A percentile compares a stretch with the other conserved stretches of the same genome.
Evolutionary conservation across 1,140 invertebrate genomes (phyloP).

Genomic region (Batillaria attramentaria): DNA sequence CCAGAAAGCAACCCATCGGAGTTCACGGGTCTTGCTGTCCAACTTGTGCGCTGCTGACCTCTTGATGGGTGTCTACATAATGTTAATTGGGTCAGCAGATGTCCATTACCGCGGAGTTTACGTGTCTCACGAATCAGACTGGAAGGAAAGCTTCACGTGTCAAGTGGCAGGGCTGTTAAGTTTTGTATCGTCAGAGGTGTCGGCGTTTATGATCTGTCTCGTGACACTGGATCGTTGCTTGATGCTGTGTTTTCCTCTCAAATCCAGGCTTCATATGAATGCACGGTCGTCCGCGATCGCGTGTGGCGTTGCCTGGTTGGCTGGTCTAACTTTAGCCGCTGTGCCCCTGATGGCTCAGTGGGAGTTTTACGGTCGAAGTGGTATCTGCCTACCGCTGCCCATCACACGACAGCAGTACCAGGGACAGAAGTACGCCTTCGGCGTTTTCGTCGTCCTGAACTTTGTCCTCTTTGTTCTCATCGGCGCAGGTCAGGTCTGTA

Average conservation of each 20-base stretch:
- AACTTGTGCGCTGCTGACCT: slow-evolving; percentile 56
- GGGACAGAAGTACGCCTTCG: slow-evolving; percentile 45
- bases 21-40: slow-evolving; percentile 43
- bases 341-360: slow-evolving; percentile 31
- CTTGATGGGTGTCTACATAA: slow-evolving; percentile 61
- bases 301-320: slow-evolving; percentile 28
- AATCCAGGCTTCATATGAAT: slow-evolving; percentile 18
- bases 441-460: slow-evolving; percentile 46
- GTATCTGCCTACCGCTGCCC: slow-evolving; percentile 48
- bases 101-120: slow-evolving; percentile 52
- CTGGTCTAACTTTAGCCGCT: slow-evolving; percentile 34
- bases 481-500: slow-evolving; percentile 39
- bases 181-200: slow-evolving; percentile 54
- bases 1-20: slow-evolving; percentile 32
- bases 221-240: slow-evolving; percentile 59
- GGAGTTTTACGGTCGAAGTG: slow-evolving; percentile 45
- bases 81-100: slow-evolving; percentile 59
- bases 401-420: slow-evolving; percentile 23
- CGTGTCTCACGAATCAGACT: slow-evolving; percentile 42
- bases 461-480: slow-evolving; percentile 41
- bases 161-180: slow-evolving; percentile 53
- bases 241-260: slow-evolving; percentile 57
- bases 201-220: slow-evolving; percentile 50
- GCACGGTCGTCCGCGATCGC: slow-evolving; percentile 27
- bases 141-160: slow-evolving; percentile 51